Evolutionary conservation across 1,140 invertebrate species (phyloP).

Genomic region (Kradibia gibbosae): DNA sequence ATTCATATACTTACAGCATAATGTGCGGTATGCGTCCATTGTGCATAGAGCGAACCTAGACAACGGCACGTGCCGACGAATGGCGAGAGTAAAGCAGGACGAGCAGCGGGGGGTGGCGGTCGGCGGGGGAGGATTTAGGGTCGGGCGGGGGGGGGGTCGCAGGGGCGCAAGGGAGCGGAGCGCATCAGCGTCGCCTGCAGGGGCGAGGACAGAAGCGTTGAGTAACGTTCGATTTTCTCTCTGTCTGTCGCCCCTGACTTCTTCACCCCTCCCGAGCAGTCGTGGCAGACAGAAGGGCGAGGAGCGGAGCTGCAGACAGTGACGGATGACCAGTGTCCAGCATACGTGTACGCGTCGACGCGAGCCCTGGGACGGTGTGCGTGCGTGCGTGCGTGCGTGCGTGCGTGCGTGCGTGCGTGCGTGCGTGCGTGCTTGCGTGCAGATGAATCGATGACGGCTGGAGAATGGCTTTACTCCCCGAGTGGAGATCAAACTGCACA

Average conservation of each 20-base stretch:
- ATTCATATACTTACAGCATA: slow-evolving; percentile 39
- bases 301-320: slow-evolving; percentile 58
- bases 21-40: slow-evolving; percentile 49
- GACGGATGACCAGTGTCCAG: slow-evolving; percentile 65
- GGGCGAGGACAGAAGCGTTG: slow-evolving; percentile 50
- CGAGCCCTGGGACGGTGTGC: neutral
- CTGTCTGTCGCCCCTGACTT: slow-evolving; percentile 38
- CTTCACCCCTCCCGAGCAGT: neutral
- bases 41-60: slow-evolving; percentile 53
- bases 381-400: neutral
- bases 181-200: slow-evolving; percentile 25
- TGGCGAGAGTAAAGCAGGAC: neutral
- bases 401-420: neutral
- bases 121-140: neutral
- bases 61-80: slow-evolving; percentile 63
- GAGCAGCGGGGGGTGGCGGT: neutral
- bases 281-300: slow-evolving; percentile 43
- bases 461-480: neutral
- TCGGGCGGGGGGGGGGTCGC: too few relatives aligned
- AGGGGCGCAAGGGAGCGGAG: too few relatives aligned
- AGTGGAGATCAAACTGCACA: slow-evolving; percentile 3
- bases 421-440: neutral
- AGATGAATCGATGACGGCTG: neutral
- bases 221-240: slow-evolving; percentile 55
- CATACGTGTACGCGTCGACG: slow-evolving; percentile 49